A percentile compares a stretch with the other conserved stretches of the same genome.
Evolutionary conservation across 1,140 invertebrate species (phyloP).

Genomic region (Lordiphosa stackelbergi): DNA sequence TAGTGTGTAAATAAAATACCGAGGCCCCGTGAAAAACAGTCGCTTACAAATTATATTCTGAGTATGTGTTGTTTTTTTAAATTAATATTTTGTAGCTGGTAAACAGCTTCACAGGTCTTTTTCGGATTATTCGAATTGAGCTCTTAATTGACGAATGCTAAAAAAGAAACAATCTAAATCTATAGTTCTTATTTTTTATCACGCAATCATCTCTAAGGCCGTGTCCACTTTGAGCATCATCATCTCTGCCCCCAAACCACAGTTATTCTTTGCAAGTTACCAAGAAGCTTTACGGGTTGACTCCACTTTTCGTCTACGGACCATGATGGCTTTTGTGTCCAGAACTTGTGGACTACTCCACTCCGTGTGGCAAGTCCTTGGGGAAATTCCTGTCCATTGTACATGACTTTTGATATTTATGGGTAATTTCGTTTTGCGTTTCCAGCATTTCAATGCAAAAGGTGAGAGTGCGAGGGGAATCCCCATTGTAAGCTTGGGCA

Average conservation of each 20-base stretch:
- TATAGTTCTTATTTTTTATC: no score
- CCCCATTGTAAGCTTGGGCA: slow-evolving; percentile 29
- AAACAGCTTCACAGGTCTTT: no score
- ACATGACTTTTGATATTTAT: slow-evolving; percentile 75
- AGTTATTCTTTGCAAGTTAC: slow-evolving; percentile 36
- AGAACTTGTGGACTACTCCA: slow-evolving; percentile 15
- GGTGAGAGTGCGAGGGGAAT: slow-evolving; percentile 7
- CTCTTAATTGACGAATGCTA: no score
- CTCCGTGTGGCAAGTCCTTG: slow-evolving; percentile 38
- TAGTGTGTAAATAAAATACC: no score
- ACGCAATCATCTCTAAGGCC: background rate
- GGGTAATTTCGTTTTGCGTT: slow-evolving; percentile 70
- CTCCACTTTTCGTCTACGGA: slow-evolving; percentile 32
- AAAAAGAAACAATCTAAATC: no score
- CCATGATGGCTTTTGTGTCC: slow-evolving; percentile 17
- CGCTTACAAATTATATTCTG: no score
- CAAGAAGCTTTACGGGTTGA: slow-evolving; percentile 44
- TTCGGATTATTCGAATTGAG: no score
- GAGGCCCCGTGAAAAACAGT: no score
- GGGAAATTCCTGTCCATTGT: slow-evolving; percentile 74
- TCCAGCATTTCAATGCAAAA: slow-evolving; percentile 66
- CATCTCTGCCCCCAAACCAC: slow-evolving; percentile 28
- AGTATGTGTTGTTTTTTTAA: no score
- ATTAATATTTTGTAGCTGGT: no score
- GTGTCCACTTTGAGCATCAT: slow-evolving; percentile 59